Base-by-base conservation (phyloP, 2,113 vertebrate species). In the Ptychochromis oligacanthus region DNA sequence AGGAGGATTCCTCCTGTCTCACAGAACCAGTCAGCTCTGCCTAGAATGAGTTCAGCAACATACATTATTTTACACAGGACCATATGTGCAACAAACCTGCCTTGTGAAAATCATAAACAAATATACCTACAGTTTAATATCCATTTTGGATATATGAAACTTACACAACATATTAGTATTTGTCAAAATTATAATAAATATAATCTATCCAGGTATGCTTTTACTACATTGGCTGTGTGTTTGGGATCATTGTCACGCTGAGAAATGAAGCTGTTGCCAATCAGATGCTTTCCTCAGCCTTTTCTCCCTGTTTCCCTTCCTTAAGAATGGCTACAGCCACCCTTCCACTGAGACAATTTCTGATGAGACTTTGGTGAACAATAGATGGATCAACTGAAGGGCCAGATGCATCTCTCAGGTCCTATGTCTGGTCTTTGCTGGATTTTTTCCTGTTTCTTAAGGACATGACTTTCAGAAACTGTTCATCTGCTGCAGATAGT, bases 121-220 rank as follows among this genome's bases (percentile, higher is more conserved):
- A 20, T 26, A 70, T 8, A 10, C 24, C 24, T 70, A 20, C 67
- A 54, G 46, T 49, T 72, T 72, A 52, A 72, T 52, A 49, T 0
- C 15, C 24, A 28, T 49, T 72, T 31, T 72, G 24, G 12, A 72
- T 17, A 26, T 26, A 18, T 9, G 22, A 57, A 11, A 78, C 46
- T 61, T 36, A 13, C 5, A 74, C 13, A 57, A 62, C 20, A 54
- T 72, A 3, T 75, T 49, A 40, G 11, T 8, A 79, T 65, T 65
- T 17, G 82, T 85, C 67, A 60, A 78, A 70, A 90, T 85, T 7
- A 38, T 15, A 34, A 46, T 31, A 6, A 56, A 79, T n/a, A n/a
- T n/a, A n/a, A n/a, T 52, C 24, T 52, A 26, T 49, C 40, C 65
- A 70, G 65, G 43, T 52, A 0, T 52, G 40, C 17, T 52, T 28